phyloP scores from a whole-genome alignment of 2,888 invertebrate genomes.

The Neuroscelio doddi region DNA sequence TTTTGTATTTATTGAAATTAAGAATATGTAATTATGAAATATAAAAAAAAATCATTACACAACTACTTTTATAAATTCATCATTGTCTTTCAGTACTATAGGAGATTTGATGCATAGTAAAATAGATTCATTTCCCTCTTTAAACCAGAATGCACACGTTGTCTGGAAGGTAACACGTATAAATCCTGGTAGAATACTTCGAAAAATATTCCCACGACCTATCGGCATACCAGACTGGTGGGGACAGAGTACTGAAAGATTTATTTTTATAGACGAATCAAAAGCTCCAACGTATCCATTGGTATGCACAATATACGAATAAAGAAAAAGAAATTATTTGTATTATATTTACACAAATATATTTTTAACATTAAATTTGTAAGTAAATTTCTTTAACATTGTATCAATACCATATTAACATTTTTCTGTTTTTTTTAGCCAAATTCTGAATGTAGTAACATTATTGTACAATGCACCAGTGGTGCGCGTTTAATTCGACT shows the following conservation, averaged over 20 bases:
- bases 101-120: slow-evolving; percentile 55
- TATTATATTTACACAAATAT: no score
- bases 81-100: slow-evolving; percentile 52
- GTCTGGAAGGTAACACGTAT: slow-evolving; percentile 86
- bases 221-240: slow-evolving; percentile 78
- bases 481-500: slow-evolving; percentile 83
- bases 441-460: slow-evolving; percentile 87
- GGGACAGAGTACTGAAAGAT: slow-evolving; percentile 86
- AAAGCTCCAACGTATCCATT: slow-evolving; percentile 79
- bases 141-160: slow-evolving; percentile 61
- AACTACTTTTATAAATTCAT: no score
- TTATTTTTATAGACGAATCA: slow-evolving; percentile 82
- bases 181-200: slow-evolving; percentile 80
- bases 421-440: slow-evolving; percentile 75
- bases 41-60: no score
- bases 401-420: no score
- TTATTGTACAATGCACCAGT: slow-evolving; percentile 82
- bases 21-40: slow-evolving; percentile 4
- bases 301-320: slow-evolving; percentile 60
- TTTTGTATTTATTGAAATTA: slow-evolving; percentile 17
- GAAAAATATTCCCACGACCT: slow-evolving; percentile 83
- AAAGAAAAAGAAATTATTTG: not conserved
- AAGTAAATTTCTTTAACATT: slow-evolving; percentile 22
- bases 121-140: slow-evolving; percentile 55
- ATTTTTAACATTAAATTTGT: slow-evolving; percentile 4